Base-by-base conservation (phyloP, 2,113 vertebrate genomes). In the Rhinogobius similis region DNA sequence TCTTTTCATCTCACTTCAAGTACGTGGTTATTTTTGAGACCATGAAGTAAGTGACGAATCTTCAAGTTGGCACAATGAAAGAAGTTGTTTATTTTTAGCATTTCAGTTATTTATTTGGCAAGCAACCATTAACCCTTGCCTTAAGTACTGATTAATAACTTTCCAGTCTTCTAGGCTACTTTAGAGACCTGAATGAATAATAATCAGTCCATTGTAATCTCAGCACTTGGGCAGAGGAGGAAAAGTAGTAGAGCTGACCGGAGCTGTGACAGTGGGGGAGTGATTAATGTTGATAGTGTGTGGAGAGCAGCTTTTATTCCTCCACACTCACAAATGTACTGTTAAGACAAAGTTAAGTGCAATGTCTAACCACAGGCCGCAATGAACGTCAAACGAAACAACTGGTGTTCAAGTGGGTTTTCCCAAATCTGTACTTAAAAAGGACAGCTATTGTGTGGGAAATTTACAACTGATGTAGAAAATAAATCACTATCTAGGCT, bases 221-320 rank as follows among this genome's bases (percentile, higher is more conserved):
- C 21, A 56, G 23, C 55, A 29, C 26, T 58, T 6, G 5, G 59
- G 10, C 16, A 86, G 11, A 61, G 64, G 18, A 13, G 59, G n/a
- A 18, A 46, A 26, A 18, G 43, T 36, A n/a, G 44, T 21, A 23
- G 44, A n/a, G 58, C 41, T 27, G 20, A 64, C 29, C 39, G 88
- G n/a, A 66, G 43, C 16, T 12, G 4, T 58, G 18, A 29, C 13
- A 58, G 26, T 29, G 26, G 14, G 6, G 26, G 26, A 12, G 13
- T 56, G 12, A 27, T 46, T 56, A 56, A 26, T 56, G 24, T 56
- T 16, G 23, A 56, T 26, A 23, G 23, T 12, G 11, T 14, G 23
- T 10, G 21, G n/a, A 52, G 8, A 21, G 21, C 48, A 10, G 52
- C 52, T 55, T 55, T 55, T 55, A 55, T 18, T 18, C 3, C 55